Evolutionary conservation across 2,113 vertebrate species (phyloP), one percentile per base, ranked within the genome.

Genomic region (Neodontobutis hainanensis): DNA sequence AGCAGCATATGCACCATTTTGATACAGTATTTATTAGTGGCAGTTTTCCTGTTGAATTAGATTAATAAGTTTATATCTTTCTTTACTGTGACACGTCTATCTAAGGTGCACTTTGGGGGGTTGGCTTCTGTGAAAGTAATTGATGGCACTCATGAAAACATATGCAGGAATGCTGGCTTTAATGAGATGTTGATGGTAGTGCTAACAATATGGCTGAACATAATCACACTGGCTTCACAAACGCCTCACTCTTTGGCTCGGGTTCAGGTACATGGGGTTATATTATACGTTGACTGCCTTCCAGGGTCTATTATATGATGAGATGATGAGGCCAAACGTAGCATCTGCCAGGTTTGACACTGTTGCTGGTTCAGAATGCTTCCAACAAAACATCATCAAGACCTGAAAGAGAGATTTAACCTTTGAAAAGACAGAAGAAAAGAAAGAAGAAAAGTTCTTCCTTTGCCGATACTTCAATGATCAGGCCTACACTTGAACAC

Each of bases 231-330:
- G 50, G 36, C 57, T 61, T 73, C 65, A 70, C 46, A 40, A 68
- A 65, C 42, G 61, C n/a, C 47, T 69, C 61, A 66, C 60, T 51
- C 64, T 42, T 66, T 78, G 78, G 60, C 65, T 60, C 4, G 46
- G 52, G 73, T 64, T 78, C 78, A 73, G 48, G 75, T 61, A 68
- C 66, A 58, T 70, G 63, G 44, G 49, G 11, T 56, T 19, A 67
- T 77, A 57, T 75, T 62, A 80, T 78, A 65, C 64, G 55, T 47
- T 67, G 65, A 78, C 62, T 74, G 71, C 63, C 75, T 73, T 80
- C 63, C 62, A 82, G 59, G 48, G 44, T 70, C 53, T 50, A 60
- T 81, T 80, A 77, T 16, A 10, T 59, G 50, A 5, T 70, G 65
- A 71, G 69, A 61, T 76, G 73, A 78, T 70, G 68, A 76, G 77